A percentile compares a stretch with the other conserved stretches of the same genome.
Conservation (phyloP, 2,888 invertebrate species). For the Copidosoma aretas region DNA sequence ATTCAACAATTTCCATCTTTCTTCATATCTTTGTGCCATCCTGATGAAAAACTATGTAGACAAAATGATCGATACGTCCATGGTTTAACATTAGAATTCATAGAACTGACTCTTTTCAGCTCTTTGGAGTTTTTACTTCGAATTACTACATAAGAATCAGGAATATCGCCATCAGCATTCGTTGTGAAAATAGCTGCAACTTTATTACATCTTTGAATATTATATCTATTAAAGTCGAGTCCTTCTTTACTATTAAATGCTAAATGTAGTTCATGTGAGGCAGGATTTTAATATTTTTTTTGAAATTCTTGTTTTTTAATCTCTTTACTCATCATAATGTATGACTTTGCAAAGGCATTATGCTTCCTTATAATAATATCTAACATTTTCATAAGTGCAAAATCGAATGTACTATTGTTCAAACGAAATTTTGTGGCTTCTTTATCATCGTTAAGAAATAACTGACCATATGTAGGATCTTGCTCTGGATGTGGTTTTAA, state of each 20-base stretch:
- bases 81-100: constrained; percentile 44
- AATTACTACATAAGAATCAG: constrained; percentile 38
- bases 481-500: constrained; percentile 32
- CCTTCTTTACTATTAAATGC: constrained; percentile 39
- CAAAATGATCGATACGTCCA: constrained; percentile 44
- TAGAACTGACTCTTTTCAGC: constrained; percentile 35
- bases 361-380: constrained; percentile 16
- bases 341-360: too few species aligned
- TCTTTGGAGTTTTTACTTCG: constrained; percentile 34
- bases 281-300: constrained; percentile 23
- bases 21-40: constrained; percentile 34
- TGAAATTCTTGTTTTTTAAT: too few species aligned
- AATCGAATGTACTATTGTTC: constrained; percentile 15
- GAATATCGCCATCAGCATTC: too few species aligned
- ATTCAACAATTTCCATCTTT: constrained; percentile 10
- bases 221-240: constrained; percentile 37
- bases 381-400: not conserved
- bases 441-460: constrained; percentile 40
- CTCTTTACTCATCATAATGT: too few species aligned
- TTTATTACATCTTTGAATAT: constrained; percentile 42
- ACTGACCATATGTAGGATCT: constrained; percentile 40
- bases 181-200: constrained; percentile 41
- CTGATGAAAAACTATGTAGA: constrained; percentile 39
- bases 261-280: constrained; percentile 30
- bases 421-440: constrained; percentile 37